Evolutionary conservation across 2,797 vertebrate genomes (phyloP).

Genomic region (Tolypeutes matacus): DNA sequence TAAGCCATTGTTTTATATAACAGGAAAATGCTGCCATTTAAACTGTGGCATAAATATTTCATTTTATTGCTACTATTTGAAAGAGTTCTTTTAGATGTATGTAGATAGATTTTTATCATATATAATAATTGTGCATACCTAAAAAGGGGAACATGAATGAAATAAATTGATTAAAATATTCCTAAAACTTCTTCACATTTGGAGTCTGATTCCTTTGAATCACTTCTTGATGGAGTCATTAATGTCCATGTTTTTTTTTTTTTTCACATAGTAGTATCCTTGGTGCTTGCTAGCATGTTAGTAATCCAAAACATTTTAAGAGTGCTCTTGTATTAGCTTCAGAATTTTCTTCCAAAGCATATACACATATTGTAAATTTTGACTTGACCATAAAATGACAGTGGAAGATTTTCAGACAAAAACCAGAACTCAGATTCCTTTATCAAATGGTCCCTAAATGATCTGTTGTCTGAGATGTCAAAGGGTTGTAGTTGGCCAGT

Average conservation of each 20-base stretch:
- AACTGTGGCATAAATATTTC: slow-evolving; percentile 51
- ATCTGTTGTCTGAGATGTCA: slow-evolving; percentile 5
- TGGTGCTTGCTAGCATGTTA: neutral
- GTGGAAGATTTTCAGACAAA: neutral
- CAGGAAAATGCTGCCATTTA: slow-evolving; percentile 57
- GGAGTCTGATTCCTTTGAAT: slow-evolving; percentile 13
- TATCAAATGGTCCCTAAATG: neutral
- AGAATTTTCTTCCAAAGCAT: slow-evolving; percentile 24
- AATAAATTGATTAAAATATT: slow-evolving; percentile 45
- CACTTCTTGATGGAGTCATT: slow-evolving; percentile 7
- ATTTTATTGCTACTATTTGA: slow-evolving; percentile 52
- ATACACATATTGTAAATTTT: slow-evolving; percentile 1
- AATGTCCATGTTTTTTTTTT: neutral
- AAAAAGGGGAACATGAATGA: slow-evolving; percentile 42
- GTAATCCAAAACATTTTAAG: neutral
- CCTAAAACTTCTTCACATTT: slow-evolving; percentile 40
- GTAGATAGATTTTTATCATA: slow-evolving; percentile 58
- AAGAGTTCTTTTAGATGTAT: slow-evolving; percentile 30
- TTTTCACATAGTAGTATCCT: neutral
- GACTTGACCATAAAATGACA: neutral
- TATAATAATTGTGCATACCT: neutral
- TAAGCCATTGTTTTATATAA: slow-evolving; percentile 60
- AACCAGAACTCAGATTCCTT: neutral
- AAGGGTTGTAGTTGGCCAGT: slow-evolving; percentile 2
- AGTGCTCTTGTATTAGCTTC: neutral